Evolutionary conservation across 2,113 vertebrate species (phyloP), one percentile per base, ranked within the genome.

Genomic region (Tor tambroides): DNA sequence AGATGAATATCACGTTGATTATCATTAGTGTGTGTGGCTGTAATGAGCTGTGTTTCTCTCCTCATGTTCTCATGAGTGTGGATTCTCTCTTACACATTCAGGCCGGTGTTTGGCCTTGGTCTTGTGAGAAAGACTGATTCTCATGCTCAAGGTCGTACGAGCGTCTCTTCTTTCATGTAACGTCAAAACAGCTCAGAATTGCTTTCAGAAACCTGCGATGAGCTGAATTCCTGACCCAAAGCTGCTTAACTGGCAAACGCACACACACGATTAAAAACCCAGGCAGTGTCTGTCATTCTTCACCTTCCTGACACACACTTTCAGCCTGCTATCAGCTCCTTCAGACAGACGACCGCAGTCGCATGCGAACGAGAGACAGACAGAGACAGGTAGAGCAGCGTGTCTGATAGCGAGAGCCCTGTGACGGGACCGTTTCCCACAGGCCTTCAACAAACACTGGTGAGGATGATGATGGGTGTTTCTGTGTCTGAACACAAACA

Each of bases 231-330:
- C 46, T 30, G 76, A 17, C 12, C 14, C 4, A 85, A 28, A 72
- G 46, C 61, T 23, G 26, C 38, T 67, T 35, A 54, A 7, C 49
- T 15, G 32, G 21, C 67, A 11, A 4, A 38, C 21, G 8, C 69
- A 38, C 69, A 71, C 19, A 21, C 17, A 35, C 69, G 2, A 63
- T 54, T 54, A 54, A 54, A 54, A 54, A 17, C 51, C 51, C 15
- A 0, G n/a, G 28, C 26, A 11, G 28, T 28, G 17, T 56, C 76
- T 79, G 54, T 56, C 51, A 79, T n/a, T 56, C 51, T 79, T 19
- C 56, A 79, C 76, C 76, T 56, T 21, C 30, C 49, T 79, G 76
- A 80, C 78, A 63, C 21, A 61, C 78, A 41, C 23, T 61, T 59
- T 14, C 4, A 32, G 10, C 17, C 78, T 61, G 49, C 46, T 78